Percentiles rank a stretch among this genome's conserved stretches.
Conservation (phyloP, 2,113 vertebrate species). For the Ameiurus melas region DNA sequence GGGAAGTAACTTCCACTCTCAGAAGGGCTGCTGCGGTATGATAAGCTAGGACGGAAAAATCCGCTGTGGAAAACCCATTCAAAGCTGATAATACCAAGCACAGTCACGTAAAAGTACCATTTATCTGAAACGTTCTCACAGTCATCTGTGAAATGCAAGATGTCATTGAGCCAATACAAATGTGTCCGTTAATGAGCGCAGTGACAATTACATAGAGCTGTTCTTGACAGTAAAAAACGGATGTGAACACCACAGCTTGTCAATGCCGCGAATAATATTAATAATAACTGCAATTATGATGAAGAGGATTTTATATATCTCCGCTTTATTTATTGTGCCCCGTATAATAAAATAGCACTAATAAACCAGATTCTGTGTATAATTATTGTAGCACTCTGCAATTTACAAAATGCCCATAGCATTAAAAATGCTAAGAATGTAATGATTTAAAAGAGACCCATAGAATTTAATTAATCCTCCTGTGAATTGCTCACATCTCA, state of each 20-base stretch:
- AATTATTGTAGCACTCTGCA: constrained; percentile 75
- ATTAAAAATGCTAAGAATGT: constrained; percentile 60
- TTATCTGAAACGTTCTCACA: constrained; percentile 69
- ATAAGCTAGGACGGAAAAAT: constrained; percentile 70
- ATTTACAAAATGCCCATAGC: constrained; percentile 72
- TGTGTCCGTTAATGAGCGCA: constrained; percentile 69
- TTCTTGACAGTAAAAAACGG: constrained; percentile 68
- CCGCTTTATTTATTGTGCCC: constrained; percentile 67
- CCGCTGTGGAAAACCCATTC: constrained; percentile 69
- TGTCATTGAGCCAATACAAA: constrained; percentile 70
- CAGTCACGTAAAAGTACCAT: constrained; percentile 68
- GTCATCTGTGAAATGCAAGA: constrained; percentile 72
- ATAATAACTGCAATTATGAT: constrained; percentile 75
- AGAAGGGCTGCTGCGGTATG: constrained; percentile 69
- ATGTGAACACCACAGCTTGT: constrained; percentile 67
- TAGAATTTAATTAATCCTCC: constrained; percentile 78
- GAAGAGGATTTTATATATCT: constrained; percentile 45
- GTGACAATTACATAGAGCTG: constrained; percentile 64
- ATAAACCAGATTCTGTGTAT: constrained; percentile 74
- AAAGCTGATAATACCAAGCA: constrained; percentile 72
- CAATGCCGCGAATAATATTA: constrained; percentile 74
- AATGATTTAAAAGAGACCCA: constrained; percentile 69
- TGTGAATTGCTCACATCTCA: constrained; percentile 67
- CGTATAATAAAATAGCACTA: constrained; percentile 73
- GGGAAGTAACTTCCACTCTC: constrained; percentile 62